These are phyloP conservation scores for Andrena cerasifolii DNA, from an alignment of 1,140 invertebrate species.

Conservation along the genomic window DNA sequence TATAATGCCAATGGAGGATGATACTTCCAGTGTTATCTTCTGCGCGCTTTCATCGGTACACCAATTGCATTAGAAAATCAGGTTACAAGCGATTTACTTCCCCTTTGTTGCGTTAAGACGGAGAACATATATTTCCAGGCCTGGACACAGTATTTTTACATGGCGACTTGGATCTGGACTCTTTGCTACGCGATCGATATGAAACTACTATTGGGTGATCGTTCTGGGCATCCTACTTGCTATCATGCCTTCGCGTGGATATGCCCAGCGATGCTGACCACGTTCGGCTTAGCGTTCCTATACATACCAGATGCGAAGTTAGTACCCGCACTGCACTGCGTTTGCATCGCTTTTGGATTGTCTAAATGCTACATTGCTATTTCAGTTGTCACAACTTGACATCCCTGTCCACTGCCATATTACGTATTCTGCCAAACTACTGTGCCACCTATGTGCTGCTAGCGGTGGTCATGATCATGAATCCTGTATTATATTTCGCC, in stretches of 20 bases:
- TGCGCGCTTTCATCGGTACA: conserved; percentile 89
- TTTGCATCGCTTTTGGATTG: neutral
- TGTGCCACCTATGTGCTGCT: conserved; percentile 89
- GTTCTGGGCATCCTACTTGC: conserved; percentile 82
- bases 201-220: conserved; percentile 85
- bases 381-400: conserved; percentile 88
- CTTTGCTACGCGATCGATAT: conserved; percentile 92
- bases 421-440: conserved; percentile 90
- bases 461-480: conserved; percentile 88
- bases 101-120: neutral
- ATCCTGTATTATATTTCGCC: conserved; percentile 87
- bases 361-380: conserved; percentile 57
- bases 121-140: conserved; percentile 83
- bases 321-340: conserved; percentile 66
- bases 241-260: conserved; percentile 89
- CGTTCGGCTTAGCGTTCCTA: conserved; percentile 86
- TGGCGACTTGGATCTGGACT: conserved; percentile 92
- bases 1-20: conserved; percentile 85
- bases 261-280: conserved; percentile 86
- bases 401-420: conserved; percentile 83
- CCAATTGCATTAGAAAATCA: neutral
- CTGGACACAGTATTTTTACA: conserved; percentile 93
- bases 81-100: neutral
- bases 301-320: conserved; percentile 91
- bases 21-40: conserved; percentile 86